Percentiles rank a stretch among this genome's conserved stretches.
Conservation (phyloP, 2,888 invertebrate species). For the Caenorhabditis macrosperma region DNA sequence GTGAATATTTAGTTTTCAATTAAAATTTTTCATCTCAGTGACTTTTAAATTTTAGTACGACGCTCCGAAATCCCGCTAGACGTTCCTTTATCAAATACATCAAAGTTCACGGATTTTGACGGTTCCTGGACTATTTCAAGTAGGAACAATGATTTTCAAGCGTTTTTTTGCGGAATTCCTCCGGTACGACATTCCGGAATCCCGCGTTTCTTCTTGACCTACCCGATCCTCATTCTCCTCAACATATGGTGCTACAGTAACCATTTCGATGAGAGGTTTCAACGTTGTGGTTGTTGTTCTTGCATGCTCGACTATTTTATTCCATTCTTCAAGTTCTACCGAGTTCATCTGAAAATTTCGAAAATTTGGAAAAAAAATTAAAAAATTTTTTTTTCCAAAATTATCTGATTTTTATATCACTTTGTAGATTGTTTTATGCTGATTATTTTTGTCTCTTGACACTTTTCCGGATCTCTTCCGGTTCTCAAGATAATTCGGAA, state of each 20-base stretch:
- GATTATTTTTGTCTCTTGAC: no score
- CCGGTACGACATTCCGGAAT: neutral
- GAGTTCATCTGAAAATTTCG: conserved; percentile 39
- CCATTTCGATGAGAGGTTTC: conserved; percentile 13
- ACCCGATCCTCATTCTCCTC: conserved; percentile 47
- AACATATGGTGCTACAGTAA: conserved; percentile 38
- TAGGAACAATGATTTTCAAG: no score
- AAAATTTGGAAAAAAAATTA: neutral
- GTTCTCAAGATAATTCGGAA: no score
- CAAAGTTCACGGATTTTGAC: no score
- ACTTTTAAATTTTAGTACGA: neutral
- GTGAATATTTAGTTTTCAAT: neutral
- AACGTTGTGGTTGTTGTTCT: conserved; percentile 14
- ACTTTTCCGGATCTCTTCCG: no score
- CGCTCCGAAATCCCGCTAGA: no score
- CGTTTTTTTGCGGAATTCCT: no score
- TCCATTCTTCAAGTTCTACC: conserved; percentile 53
- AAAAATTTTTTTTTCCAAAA: neutral
- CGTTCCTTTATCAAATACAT: no score
- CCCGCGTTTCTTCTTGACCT: neutral
- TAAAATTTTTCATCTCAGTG: neutral
- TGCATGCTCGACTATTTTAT: conserved; percentile 20
- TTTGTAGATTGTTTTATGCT: no score
- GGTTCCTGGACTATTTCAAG: no score
- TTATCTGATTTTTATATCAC: no score